Conservation (phyloP, 1,140 invertebrate genomes). For the Apis florea region DNA sequence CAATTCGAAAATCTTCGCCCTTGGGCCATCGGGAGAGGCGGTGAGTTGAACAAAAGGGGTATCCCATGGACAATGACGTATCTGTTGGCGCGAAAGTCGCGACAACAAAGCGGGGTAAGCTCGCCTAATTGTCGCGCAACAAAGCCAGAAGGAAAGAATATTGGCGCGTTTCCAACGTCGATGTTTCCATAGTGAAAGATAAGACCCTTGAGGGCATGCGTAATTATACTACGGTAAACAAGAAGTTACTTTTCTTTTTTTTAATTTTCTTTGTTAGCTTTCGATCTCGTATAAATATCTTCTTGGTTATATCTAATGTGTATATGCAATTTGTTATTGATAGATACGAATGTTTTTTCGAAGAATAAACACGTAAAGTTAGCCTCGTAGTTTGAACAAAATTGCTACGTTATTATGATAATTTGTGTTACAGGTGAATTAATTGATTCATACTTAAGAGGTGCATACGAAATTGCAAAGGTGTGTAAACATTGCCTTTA, state of each 20-base stretch:
- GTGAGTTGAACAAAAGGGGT: slow-evolving; percentile 6
- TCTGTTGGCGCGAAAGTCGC: slow-evolving; percentile 23
- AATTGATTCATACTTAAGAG: too few species aligned
- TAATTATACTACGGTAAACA: slow-evolving; percentile 48
- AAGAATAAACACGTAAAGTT: too few species aligned
- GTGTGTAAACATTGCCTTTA: too few species aligned
- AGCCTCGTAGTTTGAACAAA: too few species aligned
- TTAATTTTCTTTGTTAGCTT: slow-evolving; percentile 11
- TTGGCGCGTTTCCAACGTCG: slow-evolving; percentile 49
- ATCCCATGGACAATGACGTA: slow-evolving; percentile 12
- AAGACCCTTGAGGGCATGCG: slow-evolving; percentile 26
- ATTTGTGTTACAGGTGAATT: too few species aligned
- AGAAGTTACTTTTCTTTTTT: too few species aligned
- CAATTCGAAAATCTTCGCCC: neutral
- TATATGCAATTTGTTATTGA: too few species aligned
- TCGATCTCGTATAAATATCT: neutral
- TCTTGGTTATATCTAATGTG: too few species aligned
- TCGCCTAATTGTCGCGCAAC: slow-evolving; percentile 53
- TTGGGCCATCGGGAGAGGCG: neutral
- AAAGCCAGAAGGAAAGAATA: slow-evolving; percentile 32
- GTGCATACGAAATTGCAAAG: too few species aligned
- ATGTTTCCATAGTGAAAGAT: slow-evolving; percentile 29
- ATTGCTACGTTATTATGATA: too few species aligned
- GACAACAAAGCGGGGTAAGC: slow-evolving; percentile 23
- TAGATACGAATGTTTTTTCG: too few species aligned